A percentile compares a stretch with the other conserved stretches of the same genome.
phyloP scores from a whole-genome alignment of 2,113 vertebrate genomes.

The Rhabdomys dilectus region DNA sequence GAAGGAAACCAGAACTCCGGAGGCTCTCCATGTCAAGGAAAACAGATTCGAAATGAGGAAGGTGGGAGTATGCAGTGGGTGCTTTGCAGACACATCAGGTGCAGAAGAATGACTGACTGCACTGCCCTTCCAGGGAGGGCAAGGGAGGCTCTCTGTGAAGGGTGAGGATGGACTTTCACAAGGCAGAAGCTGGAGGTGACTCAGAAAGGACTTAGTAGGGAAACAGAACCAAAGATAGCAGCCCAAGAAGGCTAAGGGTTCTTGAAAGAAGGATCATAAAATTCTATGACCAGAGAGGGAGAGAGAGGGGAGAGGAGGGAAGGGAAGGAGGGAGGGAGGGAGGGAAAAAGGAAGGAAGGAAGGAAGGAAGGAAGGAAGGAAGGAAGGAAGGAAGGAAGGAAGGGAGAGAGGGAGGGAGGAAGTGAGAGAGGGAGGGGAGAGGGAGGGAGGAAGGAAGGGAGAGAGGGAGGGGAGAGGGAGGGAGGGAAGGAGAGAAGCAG shows the following conservation, averaged over 20 bases:
- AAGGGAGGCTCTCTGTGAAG: not conserved
- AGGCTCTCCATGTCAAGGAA: not conserved
- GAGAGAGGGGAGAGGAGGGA: too few relatives aligned
- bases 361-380: too few relatives aligned
- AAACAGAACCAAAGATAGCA: not conserved
- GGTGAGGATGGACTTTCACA: not conserved
- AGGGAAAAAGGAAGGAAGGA: too few relatives aligned
- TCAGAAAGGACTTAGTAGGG: not conserved
- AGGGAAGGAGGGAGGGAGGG: too few relatives aligned
- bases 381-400: too few relatives aligned
- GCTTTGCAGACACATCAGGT: not conserved
- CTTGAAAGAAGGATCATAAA: not conserved
- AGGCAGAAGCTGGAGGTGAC: not conserved
- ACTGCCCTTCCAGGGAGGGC: not conserved
- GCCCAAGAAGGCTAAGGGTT: not conserved
- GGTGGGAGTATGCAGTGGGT: not conserved
- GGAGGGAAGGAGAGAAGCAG: not conserved
- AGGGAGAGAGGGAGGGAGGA: too few relatives aligned
- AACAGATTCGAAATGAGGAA: not conserved
- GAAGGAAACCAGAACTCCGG: not conserved
- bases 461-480: too few relatives aligned
- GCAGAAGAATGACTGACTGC: not conserved
- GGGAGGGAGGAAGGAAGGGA: too few relatives aligned
- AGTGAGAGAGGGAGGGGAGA: too few relatives aligned
- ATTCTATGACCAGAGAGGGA: not conserved